Percentiles rank a stretch among this genome's conserved stretches.
These are phyloP conservation scores for Trissolcus basalis DNA, from an alignment of 1,140 invertebrate genomes.

Conservation along the genomic window DNA sequence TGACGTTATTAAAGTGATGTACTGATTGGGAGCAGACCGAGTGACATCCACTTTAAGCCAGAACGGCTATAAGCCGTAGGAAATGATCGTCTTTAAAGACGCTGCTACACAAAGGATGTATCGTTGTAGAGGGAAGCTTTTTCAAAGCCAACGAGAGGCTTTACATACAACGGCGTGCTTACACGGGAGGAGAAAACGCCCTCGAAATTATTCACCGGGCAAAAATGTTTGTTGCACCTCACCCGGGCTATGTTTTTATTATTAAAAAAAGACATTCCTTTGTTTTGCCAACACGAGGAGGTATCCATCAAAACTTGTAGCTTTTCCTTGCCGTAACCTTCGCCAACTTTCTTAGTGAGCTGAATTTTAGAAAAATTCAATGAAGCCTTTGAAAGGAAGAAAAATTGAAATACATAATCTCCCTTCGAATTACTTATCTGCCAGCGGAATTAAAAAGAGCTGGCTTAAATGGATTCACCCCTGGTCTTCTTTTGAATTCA, in stretches of 20 bases:
- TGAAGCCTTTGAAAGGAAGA: neutral
- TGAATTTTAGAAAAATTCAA: neutral
- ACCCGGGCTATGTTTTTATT: slow-evolving; percentile 13
- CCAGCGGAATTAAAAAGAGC: slow-evolving; percentile 6
- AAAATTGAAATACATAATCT: slow-evolving; percentile 5
- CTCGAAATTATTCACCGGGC: slow-evolving; percentile 29
- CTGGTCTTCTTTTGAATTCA: neutral
- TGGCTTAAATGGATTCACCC: slow-evolving; percentile 16
- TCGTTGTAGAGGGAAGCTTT: slow-evolving; percentile 50
- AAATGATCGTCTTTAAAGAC: slow-evolving; percentile 48
- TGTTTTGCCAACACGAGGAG: neutral
- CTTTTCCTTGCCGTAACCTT: too few relatives aligned
- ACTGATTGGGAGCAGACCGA: neutral
- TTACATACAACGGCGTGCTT: slow-evolving; percentile 29
- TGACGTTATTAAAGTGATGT: slow-evolving; percentile 31
- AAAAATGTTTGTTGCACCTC: slow-evolving; percentile 26
- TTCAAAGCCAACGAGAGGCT: slow-evolving; percentile 33
- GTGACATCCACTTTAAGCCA: slow-evolving; percentile 35
- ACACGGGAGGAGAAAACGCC: slow-evolving; percentile 26
- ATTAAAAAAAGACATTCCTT: slow-evolving; percentile 16
- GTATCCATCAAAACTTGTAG: neutral
- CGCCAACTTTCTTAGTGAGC: neutral
- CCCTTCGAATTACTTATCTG: slow-evolving; percentile 13
- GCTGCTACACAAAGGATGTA: slow-evolving; percentile 37
- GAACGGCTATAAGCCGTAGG: slow-evolving; percentile 26